Conservation (phyloP, 2,113 vertebrate genomes). For the Corythaixoides concolor region DNA sequence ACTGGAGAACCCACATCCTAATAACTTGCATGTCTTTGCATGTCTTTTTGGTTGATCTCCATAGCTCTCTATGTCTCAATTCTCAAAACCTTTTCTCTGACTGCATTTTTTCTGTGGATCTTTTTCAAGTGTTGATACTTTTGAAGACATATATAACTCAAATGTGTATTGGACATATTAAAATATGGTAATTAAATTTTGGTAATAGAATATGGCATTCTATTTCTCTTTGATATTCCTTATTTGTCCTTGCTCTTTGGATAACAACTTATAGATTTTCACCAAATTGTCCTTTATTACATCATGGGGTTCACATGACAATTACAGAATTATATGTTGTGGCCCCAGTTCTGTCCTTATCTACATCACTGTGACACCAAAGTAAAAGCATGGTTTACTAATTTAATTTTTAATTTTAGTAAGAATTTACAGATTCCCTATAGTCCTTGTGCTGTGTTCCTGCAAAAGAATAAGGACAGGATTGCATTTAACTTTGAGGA, state of each 20-base stretch:
- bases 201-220: not conserved
- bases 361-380: not conserved
- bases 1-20: not conserved
- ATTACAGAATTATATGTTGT: not conserved
- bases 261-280: not conserved
- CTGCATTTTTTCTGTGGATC: not conserved
- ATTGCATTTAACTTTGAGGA: not conserved
- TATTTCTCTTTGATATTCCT: not conserved
- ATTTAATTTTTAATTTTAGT: not conserved
- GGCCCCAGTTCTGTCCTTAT: not conserved
- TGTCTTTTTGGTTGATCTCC: not conserved
- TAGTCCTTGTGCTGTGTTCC: not conserved
- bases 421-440: not conserved
- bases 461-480: not conserved
- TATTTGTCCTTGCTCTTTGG: not conserved
- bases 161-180: not conserved
- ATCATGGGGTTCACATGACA: rapidly evolving
- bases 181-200: not conserved
- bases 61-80: not conserved
- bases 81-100: not conserved
- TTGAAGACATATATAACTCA: not conserved
- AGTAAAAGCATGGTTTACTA: not conserved
- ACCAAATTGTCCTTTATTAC: not conserved
- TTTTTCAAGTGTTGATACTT: not conserved
- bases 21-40: not conserved